Conservation (phyloP, 2,797 vertebrate genomes). For the Geotrypetes seraphini region DNA sequence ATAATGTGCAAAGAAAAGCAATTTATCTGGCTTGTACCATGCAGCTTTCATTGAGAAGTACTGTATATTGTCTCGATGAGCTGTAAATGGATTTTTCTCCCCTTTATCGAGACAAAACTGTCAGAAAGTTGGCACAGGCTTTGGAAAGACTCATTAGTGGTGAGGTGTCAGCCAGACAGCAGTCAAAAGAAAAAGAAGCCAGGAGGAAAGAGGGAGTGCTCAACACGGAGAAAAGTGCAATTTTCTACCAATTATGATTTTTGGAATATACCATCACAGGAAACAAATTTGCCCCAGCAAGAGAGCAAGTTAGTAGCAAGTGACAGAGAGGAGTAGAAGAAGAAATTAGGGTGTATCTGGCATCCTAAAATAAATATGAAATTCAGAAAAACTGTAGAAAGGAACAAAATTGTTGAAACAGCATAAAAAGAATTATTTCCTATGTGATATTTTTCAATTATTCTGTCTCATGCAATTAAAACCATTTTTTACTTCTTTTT, state of each 20-base stretch:
- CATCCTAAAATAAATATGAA: no score
- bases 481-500: no score
- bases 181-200: conserved; percentile 21
- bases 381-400: no score
- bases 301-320: no score
- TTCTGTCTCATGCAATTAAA: no score
- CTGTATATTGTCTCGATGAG: conserved; percentile 1
- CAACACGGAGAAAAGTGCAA: conserved; percentile 21
- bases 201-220: not conserved
- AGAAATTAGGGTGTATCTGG: no score
- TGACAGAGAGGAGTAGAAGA: no score
- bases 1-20: not conserved
- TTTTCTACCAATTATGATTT: conserved; percentile 30
- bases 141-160: conserved; percentile 4
- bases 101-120: conserved; percentile 9
- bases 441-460: no score
- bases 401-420: no score
- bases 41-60: not conserved
- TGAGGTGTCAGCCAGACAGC: conserved; percentile 18
- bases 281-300: no score
- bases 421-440: no score
- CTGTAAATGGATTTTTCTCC: conserved; percentile 6
- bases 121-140: conserved; percentile 2
- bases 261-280: no score
- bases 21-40: not conserved